Percentiles rank a stretch among this genome's conserved stretches.
These are phyloP conservation scores for Allolobophora icterica DNA, from an alignment of 2,888 invertebrate genomes.

Conservation along the genomic window DNA sequence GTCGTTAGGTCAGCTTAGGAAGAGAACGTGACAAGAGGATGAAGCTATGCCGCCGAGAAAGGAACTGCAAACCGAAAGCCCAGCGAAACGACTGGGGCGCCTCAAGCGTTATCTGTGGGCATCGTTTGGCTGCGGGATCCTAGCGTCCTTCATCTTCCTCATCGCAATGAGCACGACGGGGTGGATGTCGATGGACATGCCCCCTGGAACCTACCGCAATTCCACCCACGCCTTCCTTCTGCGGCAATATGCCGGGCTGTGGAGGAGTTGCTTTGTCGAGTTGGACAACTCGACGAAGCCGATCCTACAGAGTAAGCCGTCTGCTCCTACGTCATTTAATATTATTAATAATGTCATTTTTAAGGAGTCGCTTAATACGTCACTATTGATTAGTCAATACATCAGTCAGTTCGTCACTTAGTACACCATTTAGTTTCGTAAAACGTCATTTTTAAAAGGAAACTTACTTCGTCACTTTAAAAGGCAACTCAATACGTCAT, in stretches of 20 bases:
- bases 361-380: neutral
- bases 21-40: neutral
- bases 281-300: slow-evolving; percentile 34
- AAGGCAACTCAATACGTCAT: neutral
- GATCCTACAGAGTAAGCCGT: neutral
- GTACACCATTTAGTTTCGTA: too few species aligned
- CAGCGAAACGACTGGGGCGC: neutral
- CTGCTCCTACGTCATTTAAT: neutral
- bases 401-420: neutral
- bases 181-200: slow-evolving; percentile 39
- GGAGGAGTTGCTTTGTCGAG: slow-evolving; percentile 43
- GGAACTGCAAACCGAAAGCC: neutral
- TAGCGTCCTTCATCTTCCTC: slow-evolving; percentile 37
- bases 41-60: neutral
- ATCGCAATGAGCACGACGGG: slow-evolving; percentile 39
- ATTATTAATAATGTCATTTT: neutral
- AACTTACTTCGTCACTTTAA: neutral
- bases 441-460: too few species aligned
- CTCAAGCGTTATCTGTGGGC: neutral
- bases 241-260: slow-evolving; percentile 39
- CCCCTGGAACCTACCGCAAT: slow-evolving; percentile 37
- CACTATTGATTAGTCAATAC: neutral
- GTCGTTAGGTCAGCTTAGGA: neutral
- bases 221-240: slow-evolving; percentile 32
- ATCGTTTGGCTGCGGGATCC: slow-evolving; percentile 22